Conservation (phyloP, 2,797 vertebrate genomes). For the Buceros bicornis region DNA sequence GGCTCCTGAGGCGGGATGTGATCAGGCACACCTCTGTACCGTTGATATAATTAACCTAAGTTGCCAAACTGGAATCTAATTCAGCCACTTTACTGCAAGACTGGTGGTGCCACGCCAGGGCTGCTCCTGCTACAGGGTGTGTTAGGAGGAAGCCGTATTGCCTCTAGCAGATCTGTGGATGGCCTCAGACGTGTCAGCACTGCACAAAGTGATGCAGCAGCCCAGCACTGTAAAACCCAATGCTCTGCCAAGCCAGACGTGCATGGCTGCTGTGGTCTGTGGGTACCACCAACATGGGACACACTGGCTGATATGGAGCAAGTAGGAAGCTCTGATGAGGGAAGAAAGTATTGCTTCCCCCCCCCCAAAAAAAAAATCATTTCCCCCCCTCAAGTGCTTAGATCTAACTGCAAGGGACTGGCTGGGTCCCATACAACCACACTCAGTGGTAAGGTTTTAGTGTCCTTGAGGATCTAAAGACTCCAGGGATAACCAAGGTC, state of each 20-base stretch:
- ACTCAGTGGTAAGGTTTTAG: background rate
- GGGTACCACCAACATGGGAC: background rate
- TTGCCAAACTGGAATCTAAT: background rate
- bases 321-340: background rate
- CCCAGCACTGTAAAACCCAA: accelerated
- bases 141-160: background rate
- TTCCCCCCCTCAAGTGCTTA: background rate
- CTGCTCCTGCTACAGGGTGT: background rate
- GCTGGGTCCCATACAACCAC: background rate
- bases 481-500: background rate
- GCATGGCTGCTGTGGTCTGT: background rate
- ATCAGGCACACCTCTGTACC: background rate
- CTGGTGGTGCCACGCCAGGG: background rate
- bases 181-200: background rate
- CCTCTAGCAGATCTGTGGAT: background rate
- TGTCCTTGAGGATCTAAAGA: background rate
- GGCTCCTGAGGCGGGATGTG: background rate
- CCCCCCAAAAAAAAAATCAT: too few relatives aligned
- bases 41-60: background rate
- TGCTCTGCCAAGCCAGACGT: background rate
- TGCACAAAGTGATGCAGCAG: background rate
- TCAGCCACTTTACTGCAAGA: background rate
- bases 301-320: background rate
- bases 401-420: background rate
- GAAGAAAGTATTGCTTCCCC: background rate